These are phyloP conservation scores for Cyanocitta stelleri DNA, from an alignment of 2,113 vertebrate species.

Conservation along the genomic window DNA sequence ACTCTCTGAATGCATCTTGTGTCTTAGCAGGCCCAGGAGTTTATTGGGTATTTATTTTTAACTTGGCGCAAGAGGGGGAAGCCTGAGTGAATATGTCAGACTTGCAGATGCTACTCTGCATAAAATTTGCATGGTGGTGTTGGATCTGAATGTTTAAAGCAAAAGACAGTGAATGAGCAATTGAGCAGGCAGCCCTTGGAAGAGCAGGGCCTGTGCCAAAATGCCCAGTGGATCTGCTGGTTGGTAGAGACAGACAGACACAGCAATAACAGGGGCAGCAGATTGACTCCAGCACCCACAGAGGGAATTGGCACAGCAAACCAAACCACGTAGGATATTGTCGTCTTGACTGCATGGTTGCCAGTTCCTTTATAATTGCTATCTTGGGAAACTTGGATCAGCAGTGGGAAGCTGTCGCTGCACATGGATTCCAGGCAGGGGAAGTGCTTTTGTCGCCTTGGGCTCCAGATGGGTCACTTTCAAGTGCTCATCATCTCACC, in stretches of 20 bases:
- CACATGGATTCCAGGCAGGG: neutral
- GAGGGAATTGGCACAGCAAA: neutral
- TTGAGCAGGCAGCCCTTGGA: neutral
- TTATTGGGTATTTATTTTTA: constrained; percentile 25
- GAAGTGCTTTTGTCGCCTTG: neutral
- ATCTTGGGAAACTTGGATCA: neutral
- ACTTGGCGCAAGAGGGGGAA: neutral
- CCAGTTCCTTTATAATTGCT: constrained; percentile 2
- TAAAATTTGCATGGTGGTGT: neutral
- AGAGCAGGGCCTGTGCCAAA: constrained; percentile 43
- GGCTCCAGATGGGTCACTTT: constrained; percentile 23
- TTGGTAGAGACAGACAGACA: neutral
- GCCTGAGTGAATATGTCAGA: neutral
- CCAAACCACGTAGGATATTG: neutral
- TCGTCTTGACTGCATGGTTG: neutral
- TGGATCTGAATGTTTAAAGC: neutral
- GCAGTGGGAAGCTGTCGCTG: neutral
- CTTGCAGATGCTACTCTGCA: neutral
- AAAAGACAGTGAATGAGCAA: neutral
- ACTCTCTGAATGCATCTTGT: neutral
- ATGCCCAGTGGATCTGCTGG: constrained; percentile 5
- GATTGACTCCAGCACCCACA: neutral
- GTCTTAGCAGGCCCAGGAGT: neutral
- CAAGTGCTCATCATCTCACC: neutral
- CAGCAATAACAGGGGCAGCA: neutral